Percentiles rank a stretch among this genome's conserved stretches.
Evolutionary conservation across 2,888 invertebrate genomes (phyloP).

Genomic region (Petrophora chlorosata): DNA sequence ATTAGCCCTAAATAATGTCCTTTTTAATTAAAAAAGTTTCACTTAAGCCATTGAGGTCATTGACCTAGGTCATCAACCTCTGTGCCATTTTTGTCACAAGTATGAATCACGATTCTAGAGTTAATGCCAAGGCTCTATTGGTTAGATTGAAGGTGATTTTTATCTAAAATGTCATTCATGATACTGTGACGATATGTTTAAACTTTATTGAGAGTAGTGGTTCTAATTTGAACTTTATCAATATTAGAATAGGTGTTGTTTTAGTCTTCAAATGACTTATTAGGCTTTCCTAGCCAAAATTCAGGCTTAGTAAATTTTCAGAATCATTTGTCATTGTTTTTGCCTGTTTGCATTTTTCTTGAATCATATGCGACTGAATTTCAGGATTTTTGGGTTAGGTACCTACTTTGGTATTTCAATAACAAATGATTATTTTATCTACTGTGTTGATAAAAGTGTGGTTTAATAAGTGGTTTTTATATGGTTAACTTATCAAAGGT

Average conservation of each 20-base stretch:
- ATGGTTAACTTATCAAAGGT: constrained; percentile 1
- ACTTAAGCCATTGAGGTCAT: constrained; percentile 42
- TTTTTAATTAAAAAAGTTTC: neutral
- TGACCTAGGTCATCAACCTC: constrained; percentile 57
- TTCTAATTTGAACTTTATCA: constrained; percentile 1
- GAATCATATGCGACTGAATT: no score
- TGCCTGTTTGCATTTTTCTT: no score
- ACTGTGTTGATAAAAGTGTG: constrained; percentile 12
- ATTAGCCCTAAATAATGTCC: constrained; percentile 1
- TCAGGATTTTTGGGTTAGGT: no score
- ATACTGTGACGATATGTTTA: neutral
- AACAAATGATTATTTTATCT: no score
- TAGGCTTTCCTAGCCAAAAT: no score
- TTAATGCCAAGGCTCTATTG: constrained; percentile 58
- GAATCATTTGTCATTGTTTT: no score
- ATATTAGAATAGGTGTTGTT: neutral
- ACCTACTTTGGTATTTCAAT: no score
- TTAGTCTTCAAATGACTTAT: no score
- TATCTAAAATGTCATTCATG: constrained; percentile 10
- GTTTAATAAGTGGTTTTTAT: neutral
- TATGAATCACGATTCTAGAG: constrained; percentile 51
- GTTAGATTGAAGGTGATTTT: constrained; percentile 29
- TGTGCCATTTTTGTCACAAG: constrained; percentile 46
- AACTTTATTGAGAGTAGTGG: neutral
- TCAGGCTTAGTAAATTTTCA: no score